These are phyloP conservation scores for Catostylus mosaicus DNA, from an alignment of 30 jellyfish, hydroid and myxozoan genomes.

Conservation along the genomic window DNA sequence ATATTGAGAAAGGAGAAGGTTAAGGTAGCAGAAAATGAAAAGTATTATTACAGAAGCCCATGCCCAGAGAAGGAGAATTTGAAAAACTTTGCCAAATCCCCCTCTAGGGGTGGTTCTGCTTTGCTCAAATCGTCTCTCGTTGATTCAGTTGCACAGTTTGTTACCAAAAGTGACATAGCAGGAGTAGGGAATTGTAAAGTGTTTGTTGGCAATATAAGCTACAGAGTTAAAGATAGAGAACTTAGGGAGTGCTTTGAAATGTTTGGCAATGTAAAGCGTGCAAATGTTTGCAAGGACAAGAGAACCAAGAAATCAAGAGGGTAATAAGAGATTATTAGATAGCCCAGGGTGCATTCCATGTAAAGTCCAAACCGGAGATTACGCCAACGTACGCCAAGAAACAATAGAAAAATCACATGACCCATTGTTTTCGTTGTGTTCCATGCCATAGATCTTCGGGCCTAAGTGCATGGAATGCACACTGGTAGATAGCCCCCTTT, in stretches of 20 bases:
- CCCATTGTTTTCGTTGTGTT: too few relatives aligned
- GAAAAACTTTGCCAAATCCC: background rate
- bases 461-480: too few relatives aligned
- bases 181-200: slow-evolving; percentile 61
- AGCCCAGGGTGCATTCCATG: too few relatives aligned
- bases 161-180: slow-evolving; percentile 29
- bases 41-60: slow-evolving; percentile 53
- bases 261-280: slow-evolving; percentile 85
- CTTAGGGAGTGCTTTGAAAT: slow-evolving; percentile 78
- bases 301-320: slow-evolving; percentile 86
- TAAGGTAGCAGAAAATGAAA: slow-evolving; percentile 32
- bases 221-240: slow-evolving; percentile 69
- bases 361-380: too few relatives aligned
- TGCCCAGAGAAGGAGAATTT: slow-evolving; percentile 49
- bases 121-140: slow-evolving; percentile 16
- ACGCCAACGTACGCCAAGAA: too few relatives aligned
- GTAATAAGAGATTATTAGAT: slow-evolving; percentile 48
- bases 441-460: too few relatives aligned
- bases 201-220: slow-evolving; percentile 86
- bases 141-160: slow-evolving; percentile 70
- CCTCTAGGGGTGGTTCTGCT: background rate
- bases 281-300: slow-evolving; percentile 74
- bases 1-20: slow-evolving; percentile 23
- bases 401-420: too few relatives aligned
- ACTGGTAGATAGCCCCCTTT: too few relatives aligned